phyloP scores from a whole-genome alignment of 2,888 invertebrate genomes.

The Brassicogethes aeneus region DNA sequence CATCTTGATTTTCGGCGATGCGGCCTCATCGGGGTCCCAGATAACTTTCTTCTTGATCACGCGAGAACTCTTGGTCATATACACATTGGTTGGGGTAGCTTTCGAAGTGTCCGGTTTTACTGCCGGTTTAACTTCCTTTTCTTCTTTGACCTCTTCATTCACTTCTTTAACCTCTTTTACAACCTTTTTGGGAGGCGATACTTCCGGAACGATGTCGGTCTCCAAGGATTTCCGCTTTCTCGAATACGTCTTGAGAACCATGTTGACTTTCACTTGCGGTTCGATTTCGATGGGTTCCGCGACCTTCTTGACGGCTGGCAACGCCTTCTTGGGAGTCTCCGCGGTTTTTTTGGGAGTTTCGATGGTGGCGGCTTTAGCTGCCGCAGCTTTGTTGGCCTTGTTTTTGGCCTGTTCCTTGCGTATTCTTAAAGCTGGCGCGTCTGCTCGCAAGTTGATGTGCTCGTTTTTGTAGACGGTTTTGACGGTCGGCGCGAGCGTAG shows the following conservation, averaged over 20 bases:
- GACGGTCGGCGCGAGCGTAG: slow-evolving; percentile 22
- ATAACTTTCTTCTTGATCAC: slow-evolving; percentile 65
- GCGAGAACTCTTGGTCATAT: slow-evolving; percentile 42
- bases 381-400: neutral
- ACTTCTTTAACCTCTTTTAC: slow-evolving; percentile 3
- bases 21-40: slow-evolving; percentile 59
- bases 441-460: neutral
- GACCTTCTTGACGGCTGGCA: slow-evolving; percentile 2
- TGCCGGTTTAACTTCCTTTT: too few species aligned
- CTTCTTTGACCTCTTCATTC: neutral
- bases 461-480: neutral
- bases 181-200: slow-evolving; percentile 3
- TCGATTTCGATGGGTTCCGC: slow-evolving; percentile 13
- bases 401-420: neutral
- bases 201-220: slow-evolving; percentile 14
- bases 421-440: neutral
- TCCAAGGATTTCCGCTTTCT: slow-evolving; percentile 34
- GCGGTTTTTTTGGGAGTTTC: slow-evolving; percentile 1
- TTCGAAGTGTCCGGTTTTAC: slow-evolving; percentile 2
- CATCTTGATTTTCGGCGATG: slow-evolving; percentile 26
- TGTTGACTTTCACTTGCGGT: slow-evolving; percentile 28
- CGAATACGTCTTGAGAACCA: slow-evolving; percentile 36
- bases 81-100: slow-evolving; percentile 18
- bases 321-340: slow-evolving; percentile 6
- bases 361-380: slow-evolving; percentile 5